Conservation (phyloP, 2,797 vertebrate species). For the Halcyon smyrnensis region DNA sequence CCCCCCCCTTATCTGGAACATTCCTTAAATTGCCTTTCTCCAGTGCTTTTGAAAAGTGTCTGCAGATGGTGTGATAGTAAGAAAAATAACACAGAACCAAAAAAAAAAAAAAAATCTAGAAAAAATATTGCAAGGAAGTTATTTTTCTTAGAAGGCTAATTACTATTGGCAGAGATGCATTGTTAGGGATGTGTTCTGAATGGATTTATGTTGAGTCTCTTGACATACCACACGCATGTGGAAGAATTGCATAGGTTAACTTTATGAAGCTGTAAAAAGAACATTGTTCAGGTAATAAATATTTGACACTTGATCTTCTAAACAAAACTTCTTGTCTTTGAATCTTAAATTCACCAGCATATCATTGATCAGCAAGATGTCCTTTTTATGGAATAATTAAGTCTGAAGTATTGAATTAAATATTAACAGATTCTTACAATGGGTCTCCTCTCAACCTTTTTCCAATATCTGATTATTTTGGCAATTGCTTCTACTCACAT, state of each 20-base stretch:
- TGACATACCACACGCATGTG: rapidly evolving
- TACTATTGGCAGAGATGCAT: neutral
- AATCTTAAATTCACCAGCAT: neutral
- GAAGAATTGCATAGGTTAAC: neutral
- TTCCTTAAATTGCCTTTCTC: neutral
- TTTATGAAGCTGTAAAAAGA: neutral
- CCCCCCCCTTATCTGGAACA: neutral
- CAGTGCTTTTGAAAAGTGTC: neutral
- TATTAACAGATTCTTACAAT: neutral
- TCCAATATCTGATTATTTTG: conserved; percentile 3
- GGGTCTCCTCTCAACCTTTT: neutral
- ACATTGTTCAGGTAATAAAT: neutral
- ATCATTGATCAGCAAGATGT: neutral
- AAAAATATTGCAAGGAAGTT: neutral
- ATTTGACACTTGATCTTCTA: neutral
- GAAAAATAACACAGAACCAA: neutral
- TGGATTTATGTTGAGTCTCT: neutral
- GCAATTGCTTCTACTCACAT: neutral
- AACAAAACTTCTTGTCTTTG: neutral
- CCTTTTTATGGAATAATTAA: neutral
- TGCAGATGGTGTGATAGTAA: neutral
- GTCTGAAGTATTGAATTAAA: neutral
- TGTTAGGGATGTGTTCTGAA: neutral
- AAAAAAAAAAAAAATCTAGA: neutral
- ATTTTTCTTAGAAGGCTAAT: neutral